These are phyloP conservation scores for Lepidurus packardi DNA, from an alignment of 1,140 invertebrate genomes.

Conservation along the genomic window DNA sequence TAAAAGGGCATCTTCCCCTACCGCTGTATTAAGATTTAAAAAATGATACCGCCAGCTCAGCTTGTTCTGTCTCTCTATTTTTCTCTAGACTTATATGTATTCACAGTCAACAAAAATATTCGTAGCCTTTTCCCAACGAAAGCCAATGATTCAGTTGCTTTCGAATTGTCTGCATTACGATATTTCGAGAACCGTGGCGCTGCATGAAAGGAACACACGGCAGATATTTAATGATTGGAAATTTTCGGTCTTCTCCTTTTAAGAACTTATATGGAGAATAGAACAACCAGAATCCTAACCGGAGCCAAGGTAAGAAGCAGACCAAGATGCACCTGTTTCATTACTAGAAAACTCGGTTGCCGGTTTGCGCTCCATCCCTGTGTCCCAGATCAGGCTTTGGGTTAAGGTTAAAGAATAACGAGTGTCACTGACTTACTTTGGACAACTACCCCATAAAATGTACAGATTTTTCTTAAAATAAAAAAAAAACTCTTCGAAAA, in stretches of 20 bases:
- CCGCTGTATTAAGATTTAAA: background rate
- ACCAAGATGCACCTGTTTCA: slow-evolving; percentile 14
- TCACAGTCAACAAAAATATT: background rate
- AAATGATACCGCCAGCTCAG: background rate
- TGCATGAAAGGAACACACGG: background rate
- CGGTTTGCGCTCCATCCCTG: background rate
- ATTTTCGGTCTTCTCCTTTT: background rate
- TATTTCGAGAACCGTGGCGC: background rate
- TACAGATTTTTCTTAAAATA: background rate
- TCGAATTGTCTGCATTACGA: background rate
- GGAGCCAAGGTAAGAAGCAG: background rate
- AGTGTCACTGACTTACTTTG: background rate
- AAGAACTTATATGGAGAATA: background rate
- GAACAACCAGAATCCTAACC: background rate
- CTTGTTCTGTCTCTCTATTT: background rate
- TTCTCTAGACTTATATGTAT: background rate
- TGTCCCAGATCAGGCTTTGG: slow-evolving; percentile 1
- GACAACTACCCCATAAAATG: background rate
- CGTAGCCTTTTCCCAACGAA: background rate
- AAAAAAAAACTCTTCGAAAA: background rate
- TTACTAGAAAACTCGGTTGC: background rate
- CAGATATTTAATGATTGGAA: slow-evolving; percentile 8
- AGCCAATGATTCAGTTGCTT: slow-evolving; percentile 11
- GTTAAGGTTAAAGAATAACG: background rate
- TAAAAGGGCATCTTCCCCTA: slow-evolving; percentile 6